phyloP scores from a whole-genome alignment of 2,113 vertebrate genomes.

The Oryzias woworae region DNA sequence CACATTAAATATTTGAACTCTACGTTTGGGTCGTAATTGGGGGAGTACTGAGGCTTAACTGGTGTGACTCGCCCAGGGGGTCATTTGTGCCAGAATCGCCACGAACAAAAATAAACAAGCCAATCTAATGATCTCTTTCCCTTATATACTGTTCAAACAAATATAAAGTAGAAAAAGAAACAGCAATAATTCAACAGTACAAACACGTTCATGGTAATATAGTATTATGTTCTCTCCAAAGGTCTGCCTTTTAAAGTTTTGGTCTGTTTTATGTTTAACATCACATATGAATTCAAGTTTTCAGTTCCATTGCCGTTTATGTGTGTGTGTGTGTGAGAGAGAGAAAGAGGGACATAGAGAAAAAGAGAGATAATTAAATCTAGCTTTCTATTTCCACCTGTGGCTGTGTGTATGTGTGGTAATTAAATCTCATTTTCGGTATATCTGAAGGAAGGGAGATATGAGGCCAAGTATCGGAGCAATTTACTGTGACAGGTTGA shows the following conservation, averaged over 20 bases:
- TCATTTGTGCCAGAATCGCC: too few relatives aligned
- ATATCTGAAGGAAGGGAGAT: slow-evolving; percentile 55
- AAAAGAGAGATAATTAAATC: slow-evolving; percentile 53
- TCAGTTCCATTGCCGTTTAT: slow-evolving; percentile 16
- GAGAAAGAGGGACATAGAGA: background rate
- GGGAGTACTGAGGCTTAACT: too few relatives aligned
- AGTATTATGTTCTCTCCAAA: slow-evolving; percentile 3
- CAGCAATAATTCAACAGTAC: too few relatives aligned
- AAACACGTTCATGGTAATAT: too few relatives aligned
- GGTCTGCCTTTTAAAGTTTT: background rate
- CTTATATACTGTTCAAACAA: too few relatives aligned
- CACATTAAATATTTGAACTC: too few relatives aligned
- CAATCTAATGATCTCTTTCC: too few relatives aligned
- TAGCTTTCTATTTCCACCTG: slow-evolving; percentile 53
- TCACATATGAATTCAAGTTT: slow-evolving; percentile 35
- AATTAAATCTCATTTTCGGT: slow-evolving; percentile 60
- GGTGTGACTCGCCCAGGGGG: too few relatives aligned
- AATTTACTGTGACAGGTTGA: slow-evolving; percentile 58
- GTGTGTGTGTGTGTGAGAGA: background rate
- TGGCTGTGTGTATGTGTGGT: slow-evolving; percentile 47
- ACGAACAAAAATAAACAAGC: too few relatives aligned
- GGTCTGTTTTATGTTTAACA: slow-evolving; percentile 26
- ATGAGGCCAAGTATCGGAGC: slow-evolving; percentile 46
- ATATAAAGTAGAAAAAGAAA: too few relatives aligned
- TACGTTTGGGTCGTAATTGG: too few relatives aligned